These are phyloP conservation scores for Augiades crinisus DNA, from an alignment of 2,888 invertebrate species.

Conservation along the genomic window DNA sequence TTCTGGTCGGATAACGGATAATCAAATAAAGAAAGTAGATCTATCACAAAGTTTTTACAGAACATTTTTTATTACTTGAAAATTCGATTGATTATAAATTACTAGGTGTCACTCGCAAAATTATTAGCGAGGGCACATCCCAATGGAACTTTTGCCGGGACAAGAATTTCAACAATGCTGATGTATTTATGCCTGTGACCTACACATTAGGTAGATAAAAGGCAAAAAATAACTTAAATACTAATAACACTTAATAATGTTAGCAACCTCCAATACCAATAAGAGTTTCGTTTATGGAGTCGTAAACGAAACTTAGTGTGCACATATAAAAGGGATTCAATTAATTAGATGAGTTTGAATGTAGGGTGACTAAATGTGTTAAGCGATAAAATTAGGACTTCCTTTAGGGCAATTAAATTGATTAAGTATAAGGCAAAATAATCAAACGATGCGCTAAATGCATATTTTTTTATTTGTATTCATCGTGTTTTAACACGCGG, in stretches of 20 bases:
- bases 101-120: too few species aligned
- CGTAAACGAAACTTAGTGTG: constrained; percentile 12
- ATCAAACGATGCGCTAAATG: not conserved
- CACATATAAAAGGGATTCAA: constrained; percentile 8
- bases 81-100: too few species aligned
- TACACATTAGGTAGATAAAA: too few species aligned
- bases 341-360: constrained; percentile 10
- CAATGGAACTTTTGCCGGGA: too few species aligned
- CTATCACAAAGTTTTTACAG: too few species aligned
- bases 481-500: not conserved
- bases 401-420: not conserved
- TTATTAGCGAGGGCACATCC: too few species aligned
- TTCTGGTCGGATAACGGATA: too few species aligned
- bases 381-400: not conserved
- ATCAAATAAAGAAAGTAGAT: too few species aligned
- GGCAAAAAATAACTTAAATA: too few species aligned
- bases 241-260: not conserved
- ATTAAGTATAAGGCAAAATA: not conserved
- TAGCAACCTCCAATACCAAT: not conserved
- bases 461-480: not conserved
- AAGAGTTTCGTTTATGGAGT: constrained; percentile 15
- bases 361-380: constrained; percentile 11
- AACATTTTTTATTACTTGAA: too few species aligned
- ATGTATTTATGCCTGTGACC: too few species aligned
- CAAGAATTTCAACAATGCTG: too few species aligned